Evolutionary conservation across 1,140 invertebrate species (phyloP), one percentile per base, ranked within the genome.

Genomic region (Caerostris darwini): DNA sequence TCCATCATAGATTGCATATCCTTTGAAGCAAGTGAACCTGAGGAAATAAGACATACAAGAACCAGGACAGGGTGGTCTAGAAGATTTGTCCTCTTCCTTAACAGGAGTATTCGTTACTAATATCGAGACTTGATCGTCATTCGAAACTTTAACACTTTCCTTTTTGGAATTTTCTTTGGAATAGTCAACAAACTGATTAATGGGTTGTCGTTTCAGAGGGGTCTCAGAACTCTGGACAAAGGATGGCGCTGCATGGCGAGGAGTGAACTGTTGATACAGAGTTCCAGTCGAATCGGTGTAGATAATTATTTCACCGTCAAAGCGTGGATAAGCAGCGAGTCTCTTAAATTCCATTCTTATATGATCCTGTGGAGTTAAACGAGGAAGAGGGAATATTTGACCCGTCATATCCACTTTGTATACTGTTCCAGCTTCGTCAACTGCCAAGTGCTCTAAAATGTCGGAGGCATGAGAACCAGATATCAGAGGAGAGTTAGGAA

Each of bases 11-110:
- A 95, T 92, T n/a, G 94, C 93, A 82, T 94, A 93, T 6, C 67
- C 83, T 98, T 98, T 97, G 97, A 99, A 99, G 96, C 98, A 99
- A 0, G 98, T 99, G 95, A 99, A 98, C 12, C 98, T 98, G 1
- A 99, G 96, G 95, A 98, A 97, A 1, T 98, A 97, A 5, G 98
- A 97, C 95, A 99, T 98, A 95, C 98, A 99, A 8, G 98, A 98
- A 81, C 98, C 98, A 5, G 98, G 98, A 95, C 98, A 99, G 94
- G 98, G 98, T 5, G 97, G 97, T 82, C 17, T 96, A 96, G 82
- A 57, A 69, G 12, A 19, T 77, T 87, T 88, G 17, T 86, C 64
- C 10, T 85, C 83, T 7, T 87, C 14, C 6, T 34, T 14, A 17
- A n/a, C 4, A 34, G 83, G n/a, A 34, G 57, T 14, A 50, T 19